A percentile compares a stretch with the other conserved stretches of the same genome.
Conservation (phyloP, 2,797 vertebrate genomes). For the Scomberomorus guttatus region DNA sequence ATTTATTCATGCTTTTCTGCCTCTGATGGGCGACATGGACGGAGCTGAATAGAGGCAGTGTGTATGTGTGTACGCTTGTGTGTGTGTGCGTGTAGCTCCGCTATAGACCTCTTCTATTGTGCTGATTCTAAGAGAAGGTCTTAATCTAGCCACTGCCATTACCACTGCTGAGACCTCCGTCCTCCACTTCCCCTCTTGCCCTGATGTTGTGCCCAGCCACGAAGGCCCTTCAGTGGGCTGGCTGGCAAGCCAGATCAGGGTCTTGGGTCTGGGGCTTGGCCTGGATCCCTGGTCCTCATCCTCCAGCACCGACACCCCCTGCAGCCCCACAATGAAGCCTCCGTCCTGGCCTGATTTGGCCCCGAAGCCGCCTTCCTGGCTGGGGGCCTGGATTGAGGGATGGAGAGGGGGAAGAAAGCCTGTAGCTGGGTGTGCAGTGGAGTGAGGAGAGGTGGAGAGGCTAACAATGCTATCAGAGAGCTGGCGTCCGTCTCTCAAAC, state of each 20-base stretch:
- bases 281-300: slow-evolving; percentile 75
- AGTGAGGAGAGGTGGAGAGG: slow-evolving; percentile 86
- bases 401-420: slow-evolving; percentile 67
- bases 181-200: slow-evolving; percentile 73
- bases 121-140: slow-evolving; percentile 81
- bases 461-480: slow-evolving; percentile 88
- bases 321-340: slow-evolving; percentile 70
- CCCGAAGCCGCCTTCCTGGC: slow-evolving; percentile 79
- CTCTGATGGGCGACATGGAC: slow-evolving; percentile 76
- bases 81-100: slow-evolving; percentile 24
- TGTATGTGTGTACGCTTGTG: slow-evolving; percentile 37
- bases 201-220: slow-evolving; percentile 76
- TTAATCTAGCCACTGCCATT: slow-evolving; percentile 85
- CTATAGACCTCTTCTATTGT: slow-evolving; percentile 75
- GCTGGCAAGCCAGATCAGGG: slow-evolving; percentile 79
- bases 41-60: slow-evolving; percentile 69
- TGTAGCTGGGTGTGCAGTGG: slow-evolving; percentile 83
- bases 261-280: slow-evolving; percentile 83
- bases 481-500: slow-evolving; percentile 74
- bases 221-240: slow-evolving; percentile 77
- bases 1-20: slow-evolving; percentile 81
- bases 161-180: slow-evolving; percentile 78
- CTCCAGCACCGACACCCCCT: slow-evolving; percentile 67
- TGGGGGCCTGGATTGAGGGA: slow-evolving; percentile 68
- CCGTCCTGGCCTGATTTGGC: slow-evolving; percentile 76